A percentile compares a stretch with the other conserved stretches of the same genome.
These are phyloP conservation scores for Coelopa frigida DNA, from an alignment of 1,140 invertebrate species.

Conservation along the genomic window DNA sequence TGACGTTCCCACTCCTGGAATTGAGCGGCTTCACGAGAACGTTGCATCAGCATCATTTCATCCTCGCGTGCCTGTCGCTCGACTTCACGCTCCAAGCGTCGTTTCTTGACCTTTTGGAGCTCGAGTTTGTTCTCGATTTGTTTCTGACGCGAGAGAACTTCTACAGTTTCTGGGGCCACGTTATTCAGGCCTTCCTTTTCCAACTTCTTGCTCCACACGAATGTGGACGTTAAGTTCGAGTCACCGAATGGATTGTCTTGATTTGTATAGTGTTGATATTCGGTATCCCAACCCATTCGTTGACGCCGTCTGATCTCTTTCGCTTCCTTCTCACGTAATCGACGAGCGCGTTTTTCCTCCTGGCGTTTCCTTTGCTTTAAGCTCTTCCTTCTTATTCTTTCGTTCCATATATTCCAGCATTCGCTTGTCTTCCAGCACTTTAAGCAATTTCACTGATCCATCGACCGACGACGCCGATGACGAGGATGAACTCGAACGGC, in stretches of 20 bases:
- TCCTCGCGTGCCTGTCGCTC: slow-evolving; percentile 85
- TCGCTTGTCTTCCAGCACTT: slow-evolving; percentile 65
- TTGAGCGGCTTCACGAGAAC: slow-evolving; percentile 91
- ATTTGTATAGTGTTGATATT: slow-evolving; percentile 94
- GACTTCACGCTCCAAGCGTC: slow-evolving; percentile 79
- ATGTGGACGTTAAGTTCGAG: slow-evolving; percentile 83
- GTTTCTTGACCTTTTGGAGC: slow-evolving; percentile 86
- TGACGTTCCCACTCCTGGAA: slow-evolving; percentile 91
- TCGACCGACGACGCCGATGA: slow-evolving; percentile 11
- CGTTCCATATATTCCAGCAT: slow-evolving; percentile 57
- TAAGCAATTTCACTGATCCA: slow-evolving; percentile 54
- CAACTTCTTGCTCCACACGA: slow-evolving; percentile 96
- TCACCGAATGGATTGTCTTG: slow-evolving; percentile 98
- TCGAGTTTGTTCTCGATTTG: slow-evolving; percentile 86
- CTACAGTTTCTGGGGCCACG: slow-evolving; percentile 74
- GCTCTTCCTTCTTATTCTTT: slow-evolving; percentile 67
- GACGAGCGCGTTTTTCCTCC: slow-evolving; percentile 84
- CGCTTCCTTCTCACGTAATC: slow-evolving; percentile 82
- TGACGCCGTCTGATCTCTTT: slow-evolving; percentile 85
- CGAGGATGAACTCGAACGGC: slow-evolving; percentile 14
- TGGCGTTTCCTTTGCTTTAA: slow-evolving; percentile 90
- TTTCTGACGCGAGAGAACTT: slow-evolving; percentile 75
- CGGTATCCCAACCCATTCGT: slow-evolving; percentile 93
- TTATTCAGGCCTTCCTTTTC: slow-evolving; percentile 83
- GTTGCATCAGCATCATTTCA: slow-evolving; percentile 78